phyloP scores from a whole-genome alignment of 2,888 invertebrate species.

The Drosophila atripex region DNA sequence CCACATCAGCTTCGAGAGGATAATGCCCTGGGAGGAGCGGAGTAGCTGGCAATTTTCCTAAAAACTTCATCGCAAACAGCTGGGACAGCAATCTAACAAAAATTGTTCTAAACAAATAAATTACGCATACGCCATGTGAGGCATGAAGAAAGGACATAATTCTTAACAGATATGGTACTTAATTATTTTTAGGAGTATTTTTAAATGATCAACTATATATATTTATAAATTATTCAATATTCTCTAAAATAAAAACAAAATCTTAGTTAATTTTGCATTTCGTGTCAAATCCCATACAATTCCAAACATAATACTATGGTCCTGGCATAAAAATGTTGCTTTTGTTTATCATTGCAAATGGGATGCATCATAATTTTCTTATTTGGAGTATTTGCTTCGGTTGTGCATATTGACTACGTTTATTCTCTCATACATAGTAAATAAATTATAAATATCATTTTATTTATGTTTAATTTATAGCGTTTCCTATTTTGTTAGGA shows the following conservation, averaged over 20 bases:
- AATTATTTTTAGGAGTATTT: not conserved
- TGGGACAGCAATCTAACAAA: slow-evolving; percentile 48
- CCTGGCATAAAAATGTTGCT: slow-evolving; percentile 22
- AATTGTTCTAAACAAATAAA: slow-evolving; percentile 34
- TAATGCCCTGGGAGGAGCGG: slow-evolving; percentile 15
- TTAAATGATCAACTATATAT: no score
- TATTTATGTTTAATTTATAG: no score
- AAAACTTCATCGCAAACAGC: slow-evolving; percentile 56
- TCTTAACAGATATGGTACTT: not conserved
- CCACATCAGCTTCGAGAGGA: slow-evolving; percentile 34
- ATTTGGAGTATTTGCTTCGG: slow-evolving; percentile 6
- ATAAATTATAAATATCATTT: not conserved
- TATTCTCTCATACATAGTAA: slow-evolving; percentile 13
- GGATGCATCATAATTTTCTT: slow-evolving; percentile 34
- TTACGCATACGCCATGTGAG: slow-evolving; percentile 40
- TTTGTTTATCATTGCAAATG: slow-evolving; percentile 15
- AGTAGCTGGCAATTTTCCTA: slow-evolving; percentile 44
- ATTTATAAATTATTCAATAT: not conserved
- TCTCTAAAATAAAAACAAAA: not conserved
- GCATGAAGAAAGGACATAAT: not conserved
- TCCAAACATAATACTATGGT: slow-evolving; percentile 7
- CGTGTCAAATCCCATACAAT: slow-evolving; percentile 20
- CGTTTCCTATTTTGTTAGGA: not conserved
- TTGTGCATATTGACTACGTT: slow-evolving; percentile 23
- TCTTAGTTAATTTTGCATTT: slow-evolving; percentile 7